These are phyloP conservation scores for Babylonia areolata DNA, from an alignment of 1,140 invertebrate species.

Conservation along the genomic window DNA sequence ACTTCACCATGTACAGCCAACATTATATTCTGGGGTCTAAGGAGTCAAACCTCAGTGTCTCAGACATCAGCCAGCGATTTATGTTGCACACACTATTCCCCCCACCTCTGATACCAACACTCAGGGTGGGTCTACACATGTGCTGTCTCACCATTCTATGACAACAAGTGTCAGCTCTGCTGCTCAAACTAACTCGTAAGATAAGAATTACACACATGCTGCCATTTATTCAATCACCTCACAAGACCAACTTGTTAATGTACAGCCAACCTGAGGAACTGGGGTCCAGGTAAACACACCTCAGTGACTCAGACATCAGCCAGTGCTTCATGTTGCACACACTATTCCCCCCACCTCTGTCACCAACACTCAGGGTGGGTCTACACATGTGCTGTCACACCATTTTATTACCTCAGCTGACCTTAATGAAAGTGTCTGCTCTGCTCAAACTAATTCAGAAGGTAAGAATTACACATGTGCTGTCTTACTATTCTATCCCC, in stretches of 20 bases:
- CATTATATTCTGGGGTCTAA: neutral
- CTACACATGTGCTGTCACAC: too few relatives aligned
- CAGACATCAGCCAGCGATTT: neutral
- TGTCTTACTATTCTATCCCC: too few relatives aligned
- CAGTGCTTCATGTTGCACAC: neutral
- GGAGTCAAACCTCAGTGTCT: neutral
- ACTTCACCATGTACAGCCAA: neutral
- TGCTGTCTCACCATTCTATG: too few relatives aligned
- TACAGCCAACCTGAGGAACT: neutral
- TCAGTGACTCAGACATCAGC: neutral
- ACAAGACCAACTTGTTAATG: neutral
- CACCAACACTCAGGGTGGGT: too few relatives aligned
- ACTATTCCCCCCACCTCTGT: slow-evolving; percentile 13
- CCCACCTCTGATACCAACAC: neutral
- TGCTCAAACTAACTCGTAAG: too few relatives aligned
- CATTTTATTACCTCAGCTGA: too few relatives aligned
- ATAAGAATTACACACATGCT: too few relatives aligned
- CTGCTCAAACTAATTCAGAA: too few relatives aligned
- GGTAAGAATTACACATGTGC: too few relatives aligned
- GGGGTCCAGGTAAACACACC: neutral
- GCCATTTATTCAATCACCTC: too few relatives aligned
- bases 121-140: slow-evolving; percentile 18
- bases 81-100: slow-evolving; percentile 15
- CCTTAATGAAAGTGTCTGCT: too few relatives aligned
- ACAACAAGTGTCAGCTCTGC: too few relatives aligned